Evolutionary conservation across 2,888 invertebrate genomes (phyloP).

Genomic region (Dasypogon diadema): DNA sequence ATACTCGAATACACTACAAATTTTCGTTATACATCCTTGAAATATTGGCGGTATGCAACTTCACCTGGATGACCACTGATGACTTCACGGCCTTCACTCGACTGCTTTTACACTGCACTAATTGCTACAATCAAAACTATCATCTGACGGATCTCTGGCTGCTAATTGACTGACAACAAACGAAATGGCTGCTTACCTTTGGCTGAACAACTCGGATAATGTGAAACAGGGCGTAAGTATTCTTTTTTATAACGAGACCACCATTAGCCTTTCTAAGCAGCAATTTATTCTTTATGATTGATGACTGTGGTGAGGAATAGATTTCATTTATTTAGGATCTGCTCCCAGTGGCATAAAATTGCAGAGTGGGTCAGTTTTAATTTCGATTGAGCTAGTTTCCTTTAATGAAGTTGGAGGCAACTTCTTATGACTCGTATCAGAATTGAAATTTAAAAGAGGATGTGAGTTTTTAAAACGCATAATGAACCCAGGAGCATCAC

Average conservation of each 20-base stretch:
- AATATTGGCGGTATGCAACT: too few species aligned
- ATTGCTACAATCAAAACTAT: slow-evolving; percentile 34
- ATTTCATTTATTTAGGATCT: slow-evolving; percentile 51
- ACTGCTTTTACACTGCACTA: slow-evolving; percentile 14
- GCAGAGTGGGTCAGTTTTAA: too few species aligned
- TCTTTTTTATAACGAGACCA: background rate
- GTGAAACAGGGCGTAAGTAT: slow-evolving; percentile 56
- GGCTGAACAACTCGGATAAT: slow-evolving; percentile 4
- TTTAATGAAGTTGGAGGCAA: background rate
- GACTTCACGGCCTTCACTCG: background rate
- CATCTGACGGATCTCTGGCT: slow-evolving; percentile 16
- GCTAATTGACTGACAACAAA: slow-evolving; percentile 23
- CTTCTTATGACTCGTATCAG: background rate
- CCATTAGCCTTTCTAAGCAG: slow-evolving; percentile 4
- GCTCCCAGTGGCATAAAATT: too few species aligned
- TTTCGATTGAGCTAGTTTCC: background rate
- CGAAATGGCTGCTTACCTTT: slow-evolving; percentile 6
- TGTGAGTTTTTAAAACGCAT: too few species aligned
- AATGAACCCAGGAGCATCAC: too few species aligned
- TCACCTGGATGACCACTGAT: slow-evolving; percentile 3
- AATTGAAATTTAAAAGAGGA: too few species aligned
- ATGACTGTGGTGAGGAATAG: slow-evolving; percentile 19
- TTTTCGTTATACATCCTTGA: too few species aligned
- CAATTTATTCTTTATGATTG: slow-evolving; percentile 46
- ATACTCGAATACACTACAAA: too few species aligned